phyloP scores from a whole-genome alignment of 2,797 vertebrate species.

The Pampus argenteus region DNA sequence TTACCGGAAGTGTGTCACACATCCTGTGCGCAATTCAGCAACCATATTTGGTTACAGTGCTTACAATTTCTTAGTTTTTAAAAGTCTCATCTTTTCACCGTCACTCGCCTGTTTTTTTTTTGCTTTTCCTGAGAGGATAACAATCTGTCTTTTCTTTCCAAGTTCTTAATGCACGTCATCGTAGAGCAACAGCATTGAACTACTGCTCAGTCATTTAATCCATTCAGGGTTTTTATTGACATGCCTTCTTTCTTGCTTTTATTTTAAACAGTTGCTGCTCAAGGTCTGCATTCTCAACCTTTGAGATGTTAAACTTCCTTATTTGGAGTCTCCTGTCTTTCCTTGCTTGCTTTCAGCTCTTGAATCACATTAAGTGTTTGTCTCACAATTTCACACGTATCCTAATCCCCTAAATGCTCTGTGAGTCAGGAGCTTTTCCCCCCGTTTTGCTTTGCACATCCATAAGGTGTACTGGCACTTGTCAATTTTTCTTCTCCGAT shows the following conservation, averaged over 20 bases:
- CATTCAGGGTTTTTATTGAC: conserved; percentile 20
- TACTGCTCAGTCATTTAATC: conserved; percentile 21
- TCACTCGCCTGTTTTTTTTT: conserved; percentile 1
- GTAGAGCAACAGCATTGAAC: conserved; percentile 15
- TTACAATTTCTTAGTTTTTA: too few species aligned
- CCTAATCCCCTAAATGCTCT: conserved; percentile 9
- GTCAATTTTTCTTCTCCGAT: background rate
- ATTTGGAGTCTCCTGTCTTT: background rate
- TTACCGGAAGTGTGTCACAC: background rate
- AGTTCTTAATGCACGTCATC: background rate
- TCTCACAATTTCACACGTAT: conserved; percentile 5
- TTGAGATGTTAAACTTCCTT: conserved; percentile 13
- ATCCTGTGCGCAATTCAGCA: background rate
- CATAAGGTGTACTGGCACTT: background rate
- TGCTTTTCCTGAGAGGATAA: background rate
- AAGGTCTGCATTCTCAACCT: conserved; percentile 11
- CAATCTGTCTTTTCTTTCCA: conserved; percentile 13
- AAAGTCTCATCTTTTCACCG: background rate
- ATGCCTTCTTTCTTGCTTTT: background rate
- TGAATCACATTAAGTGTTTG: background rate
- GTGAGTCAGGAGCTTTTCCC: background rate
- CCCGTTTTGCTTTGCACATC: background rate
- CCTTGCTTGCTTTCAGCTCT: background rate
- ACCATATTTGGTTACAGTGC: too few species aligned
- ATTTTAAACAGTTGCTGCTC: conserved; percentile 8